Conservation (phyloP, 1,140 invertebrate genomes). For the Brachionus angularis region DNA sequence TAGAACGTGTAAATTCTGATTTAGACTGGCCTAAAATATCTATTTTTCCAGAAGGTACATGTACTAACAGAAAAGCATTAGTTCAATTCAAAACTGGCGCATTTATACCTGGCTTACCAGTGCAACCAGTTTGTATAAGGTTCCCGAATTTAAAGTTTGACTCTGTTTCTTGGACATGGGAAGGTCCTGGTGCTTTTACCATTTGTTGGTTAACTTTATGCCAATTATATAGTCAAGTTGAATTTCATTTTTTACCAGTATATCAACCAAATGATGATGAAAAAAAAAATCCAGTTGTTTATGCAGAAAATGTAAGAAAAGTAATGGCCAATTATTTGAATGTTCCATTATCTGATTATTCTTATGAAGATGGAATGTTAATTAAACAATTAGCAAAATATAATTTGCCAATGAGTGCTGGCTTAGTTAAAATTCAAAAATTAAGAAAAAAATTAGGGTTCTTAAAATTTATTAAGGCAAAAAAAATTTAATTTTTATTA, state of each 20-base stretch:
- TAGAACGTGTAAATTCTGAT: conserved; percentile 75
- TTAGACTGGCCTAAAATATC: conserved; percentile 77
- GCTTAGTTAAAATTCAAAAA: conserved; percentile 37
- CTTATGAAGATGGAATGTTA: conserved; percentile 39
- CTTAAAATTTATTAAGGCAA: not conserved
- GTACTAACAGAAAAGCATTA: conserved; percentile 83
- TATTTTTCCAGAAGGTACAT: conserved; percentile 89
- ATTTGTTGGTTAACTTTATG: conserved; percentile 83
- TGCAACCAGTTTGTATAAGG: conserved; percentile 84
- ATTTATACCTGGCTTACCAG: conserved; percentile 81
- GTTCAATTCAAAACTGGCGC: conserved; percentile 88
- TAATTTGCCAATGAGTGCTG: not conserved
- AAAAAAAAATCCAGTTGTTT: conserved; percentile 78
- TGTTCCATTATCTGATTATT: conserved; percentile 27
- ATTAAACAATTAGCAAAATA: conserved; percentile 8
- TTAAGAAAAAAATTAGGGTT: conserved; percentile 33
- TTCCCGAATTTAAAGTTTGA: conserved; percentile 81
- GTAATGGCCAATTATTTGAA: conserved; percentile 76
- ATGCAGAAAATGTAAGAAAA: conserved; percentile 81
- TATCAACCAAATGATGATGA: conserved; percentile 82
- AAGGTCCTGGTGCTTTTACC: conserved; percentile 83
- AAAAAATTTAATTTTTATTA: not conserved
- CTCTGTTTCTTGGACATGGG: conserved; percentile 94
- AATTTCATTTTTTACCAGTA: conserved; percentile 80
- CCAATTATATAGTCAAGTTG: conserved; percentile 79